phyloP scores from a whole-genome alignment of 2,888 invertebrate genomes.

The Pyrrhosoma nymphula region DNA sequence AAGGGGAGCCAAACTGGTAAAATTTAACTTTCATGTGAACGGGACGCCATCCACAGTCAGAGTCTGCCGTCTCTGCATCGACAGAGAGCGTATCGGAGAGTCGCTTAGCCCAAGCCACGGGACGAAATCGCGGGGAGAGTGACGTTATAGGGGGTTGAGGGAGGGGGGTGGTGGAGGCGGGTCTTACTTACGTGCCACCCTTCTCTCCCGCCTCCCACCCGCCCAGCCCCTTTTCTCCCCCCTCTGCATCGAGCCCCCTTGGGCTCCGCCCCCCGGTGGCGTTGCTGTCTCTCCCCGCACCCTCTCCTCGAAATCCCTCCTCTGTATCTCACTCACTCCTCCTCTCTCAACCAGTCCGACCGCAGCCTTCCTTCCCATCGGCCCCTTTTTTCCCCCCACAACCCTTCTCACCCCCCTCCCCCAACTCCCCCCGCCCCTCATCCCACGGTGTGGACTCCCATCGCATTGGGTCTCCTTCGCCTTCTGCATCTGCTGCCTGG shows the following conservation, averaged over 20 bases:
- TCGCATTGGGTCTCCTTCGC: neutral
- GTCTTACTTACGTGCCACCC: neutral
- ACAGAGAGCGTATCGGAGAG: neutral
- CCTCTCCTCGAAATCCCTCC: neutral
- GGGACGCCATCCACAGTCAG: no score
- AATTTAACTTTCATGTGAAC: no score
- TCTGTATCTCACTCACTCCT: neutral
- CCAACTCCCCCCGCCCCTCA: neutral
- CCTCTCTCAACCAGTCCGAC: neutral
- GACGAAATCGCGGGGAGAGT: neutral
- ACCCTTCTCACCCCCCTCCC: neutral
- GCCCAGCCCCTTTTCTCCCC: neutral
- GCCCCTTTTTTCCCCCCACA: neutral
- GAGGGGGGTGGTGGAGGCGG: neutral
- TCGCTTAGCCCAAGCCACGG: no score
- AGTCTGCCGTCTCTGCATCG: no score
- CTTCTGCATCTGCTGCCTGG: neutral
- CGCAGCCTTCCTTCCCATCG: neutral
- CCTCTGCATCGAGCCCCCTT: neutral
- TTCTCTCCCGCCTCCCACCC: neutral
- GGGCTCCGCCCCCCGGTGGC: neutral
- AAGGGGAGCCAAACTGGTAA: no score
- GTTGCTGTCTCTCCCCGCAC: neutral
- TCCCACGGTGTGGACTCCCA: neutral
- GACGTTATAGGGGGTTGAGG: neutral